Base-by-base conservation (phyloP, 2,113 vertebrate species). In the Equus quagga region DNA sequence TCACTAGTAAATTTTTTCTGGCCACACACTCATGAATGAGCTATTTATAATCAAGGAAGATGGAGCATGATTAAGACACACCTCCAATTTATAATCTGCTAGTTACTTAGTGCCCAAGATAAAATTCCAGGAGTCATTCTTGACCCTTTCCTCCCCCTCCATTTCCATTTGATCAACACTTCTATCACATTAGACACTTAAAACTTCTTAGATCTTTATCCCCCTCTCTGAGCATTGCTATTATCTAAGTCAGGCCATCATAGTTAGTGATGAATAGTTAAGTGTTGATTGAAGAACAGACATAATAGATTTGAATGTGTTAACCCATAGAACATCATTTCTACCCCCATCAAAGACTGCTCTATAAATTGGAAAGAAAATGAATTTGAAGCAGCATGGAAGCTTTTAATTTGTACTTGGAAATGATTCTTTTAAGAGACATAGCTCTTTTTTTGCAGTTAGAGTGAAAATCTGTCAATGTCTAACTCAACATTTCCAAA, bases 361-460 rank as follows among this genome's bases (percentile, higher is more conserved):
- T 41, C 6, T 5, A 89, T 33, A 44, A 81, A 82, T 31, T 54
- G 56, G 41, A 41, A 44, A 89, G 51, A 64, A 12, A 23, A 73
- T 46, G 31, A 11, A 6, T 60, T 11, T 44, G 21, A 85, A 36
- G 79, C 24, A 97, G 65, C 51, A 9, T 60, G 33, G 33, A 11
- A n/a, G 12, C 56, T 92, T 88, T 62, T 46, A 60, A 79, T 62
- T 78, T 70, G 91, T 91, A 58, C 41, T 94, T 88, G 79, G 60
- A 73, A 73, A 41, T 60, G 8, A 80, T 73, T 24, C 18, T 73
- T 70, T 73, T 51, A 89, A 84, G 36, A 65, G 2, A 56, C 6
- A 28, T 1, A 89, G 11, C 33, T 90, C 46, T 90, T 41, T 36
- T 95, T 84, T 91, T 75, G 58, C 33, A 95, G 33, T 69, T 18